These are phyloP conservation scores for Diarsia rubi DNA, from an alignment of 2,888 invertebrate species.

Conservation along the genomic window DNA sequence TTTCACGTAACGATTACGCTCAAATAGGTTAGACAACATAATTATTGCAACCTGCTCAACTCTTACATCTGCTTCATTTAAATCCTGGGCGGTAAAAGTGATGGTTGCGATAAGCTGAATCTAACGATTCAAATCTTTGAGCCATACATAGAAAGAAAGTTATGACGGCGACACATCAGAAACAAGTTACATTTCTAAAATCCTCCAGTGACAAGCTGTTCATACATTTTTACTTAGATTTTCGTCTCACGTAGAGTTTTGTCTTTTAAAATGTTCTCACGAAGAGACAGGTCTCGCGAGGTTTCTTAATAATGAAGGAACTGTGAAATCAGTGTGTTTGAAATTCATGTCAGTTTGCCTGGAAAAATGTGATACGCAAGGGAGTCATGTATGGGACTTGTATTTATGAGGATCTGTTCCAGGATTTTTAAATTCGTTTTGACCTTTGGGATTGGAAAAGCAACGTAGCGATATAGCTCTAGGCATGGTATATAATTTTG, in stretches of 20 bases:
- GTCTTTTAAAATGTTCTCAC: slow-evolving; percentile 30
- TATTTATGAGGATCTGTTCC: slow-evolving; percentile 27
- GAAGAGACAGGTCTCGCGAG: slow-evolving; percentile 42
- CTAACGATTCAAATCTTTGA: neutral
- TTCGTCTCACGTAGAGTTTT: slow-evolving; percentile 35
- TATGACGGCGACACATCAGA: slow-evolving; percentile 17
- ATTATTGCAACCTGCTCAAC: neutral
- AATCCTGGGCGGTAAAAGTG: neutral
- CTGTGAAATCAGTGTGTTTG: slow-evolving; percentile 46
- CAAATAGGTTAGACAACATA: neutral
- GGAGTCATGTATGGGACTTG: slow-evolving; percentile 18
- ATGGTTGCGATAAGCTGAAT: neutral
- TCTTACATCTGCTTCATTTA: neutral
- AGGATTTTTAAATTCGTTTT: slow-evolving; percentile 17
- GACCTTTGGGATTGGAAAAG: neutral
- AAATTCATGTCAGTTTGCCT: slow-evolving; percentile 34
- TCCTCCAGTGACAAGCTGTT: slow-evolving; percentile 15
- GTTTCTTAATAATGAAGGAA: slow-evolving; percentile 40
- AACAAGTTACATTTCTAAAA: slow-evolving; percentile 13
- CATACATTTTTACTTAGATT: slow-evolving; percentile 45
- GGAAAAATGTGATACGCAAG: slow-evolving; percentile 26
- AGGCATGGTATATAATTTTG: neutral
- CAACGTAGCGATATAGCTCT: neutral
- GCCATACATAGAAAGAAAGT: slow-evolving; percentile 5
- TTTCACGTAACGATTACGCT: neutral